Conservation (phyloP, 2,797 vertebrate species). For the Lagodon rhomboides region DNA sequence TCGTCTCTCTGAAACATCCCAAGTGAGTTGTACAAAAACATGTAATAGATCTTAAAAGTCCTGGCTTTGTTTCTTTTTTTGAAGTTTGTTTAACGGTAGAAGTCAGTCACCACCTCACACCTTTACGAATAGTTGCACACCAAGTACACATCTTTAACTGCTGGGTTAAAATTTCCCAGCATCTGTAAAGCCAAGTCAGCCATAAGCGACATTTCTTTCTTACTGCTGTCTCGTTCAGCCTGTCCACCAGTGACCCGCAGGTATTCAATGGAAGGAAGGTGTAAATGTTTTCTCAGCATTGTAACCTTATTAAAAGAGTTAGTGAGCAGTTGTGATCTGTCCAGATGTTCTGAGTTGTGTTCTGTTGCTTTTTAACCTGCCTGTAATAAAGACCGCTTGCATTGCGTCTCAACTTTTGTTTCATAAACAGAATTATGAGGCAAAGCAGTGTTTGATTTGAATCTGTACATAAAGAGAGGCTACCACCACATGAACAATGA, state of each 20-base stretch:
- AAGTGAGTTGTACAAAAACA: constrained; percentile 21
- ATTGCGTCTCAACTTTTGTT: constrained; percentile 51
- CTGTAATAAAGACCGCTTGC: constrained; percentile 64
- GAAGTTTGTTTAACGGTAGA: background rate
- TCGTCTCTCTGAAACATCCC: constrained; percentile 17
- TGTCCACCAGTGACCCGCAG: background rate
- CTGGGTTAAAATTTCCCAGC: background rate
- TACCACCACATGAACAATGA: background rate
- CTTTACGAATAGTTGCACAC: background rate
- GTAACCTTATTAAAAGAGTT: constrained; percentile 15
- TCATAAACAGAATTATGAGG: constrained; percentile 41
- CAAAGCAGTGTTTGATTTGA: background rate
- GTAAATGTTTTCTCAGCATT: constrained; percentile 22
- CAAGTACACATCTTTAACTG: background rate
- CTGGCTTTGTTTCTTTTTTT: too few species aligned
- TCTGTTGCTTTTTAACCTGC: constrained; percentile 69
- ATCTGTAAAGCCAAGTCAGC: background rate
- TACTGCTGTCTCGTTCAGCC: background rate
- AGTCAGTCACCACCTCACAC: background rate
- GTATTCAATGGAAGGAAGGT: constrained; percentile 5
- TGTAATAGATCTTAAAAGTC: background rate
- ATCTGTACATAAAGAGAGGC: background rate
- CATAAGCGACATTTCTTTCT: constrained; percentile 11
- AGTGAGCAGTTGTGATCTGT: constrained; percentile 34
- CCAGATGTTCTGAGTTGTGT: constrained; percentile 41